Percentiles rank a stretch among this genome's conserved stretches.
These are phyloP conservation scores for Chromobotia macracanthus DNA, from an alignment of 2,797 vertebrate genomes.

Conservation along the genomic window DNA sequence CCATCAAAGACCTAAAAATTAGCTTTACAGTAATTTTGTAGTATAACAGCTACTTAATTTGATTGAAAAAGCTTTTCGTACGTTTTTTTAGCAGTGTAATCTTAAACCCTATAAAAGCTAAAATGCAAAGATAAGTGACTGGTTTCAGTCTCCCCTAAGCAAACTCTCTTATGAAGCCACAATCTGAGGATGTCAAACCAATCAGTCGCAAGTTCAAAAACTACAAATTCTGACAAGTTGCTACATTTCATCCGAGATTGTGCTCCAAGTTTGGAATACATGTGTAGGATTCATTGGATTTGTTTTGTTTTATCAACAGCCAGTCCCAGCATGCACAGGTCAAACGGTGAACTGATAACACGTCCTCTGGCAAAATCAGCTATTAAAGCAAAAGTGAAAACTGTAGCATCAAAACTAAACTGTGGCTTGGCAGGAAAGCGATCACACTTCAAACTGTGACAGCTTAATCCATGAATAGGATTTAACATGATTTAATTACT, in stretches of 20 bases:
- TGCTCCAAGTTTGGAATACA: background rate
- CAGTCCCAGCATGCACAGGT: slow-evolving; percentile 29
- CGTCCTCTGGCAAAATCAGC: slow-evolving; percentile 19
- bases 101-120: background rate
- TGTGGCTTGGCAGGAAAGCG: slow-evolving; percentile 39
- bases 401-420: slow-evolving; percentile 11
- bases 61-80: background rate
- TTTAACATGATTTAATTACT: background rate
- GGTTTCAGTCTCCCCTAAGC: background rate
- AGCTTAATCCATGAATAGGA: slow-evolving; percentile 21
- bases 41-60: background rate
- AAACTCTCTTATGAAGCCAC: slow-evolving; percentile 32
- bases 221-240: background rate
- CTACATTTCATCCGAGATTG: slow-evolving; percentile 27
- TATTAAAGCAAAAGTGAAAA: slow-evolving; percentile 5
- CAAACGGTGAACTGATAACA: slow-evolving; percentile 14
- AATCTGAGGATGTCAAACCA: slow-evolving; percentile 46
- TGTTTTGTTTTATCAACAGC: background rate
- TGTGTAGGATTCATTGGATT: background rate
- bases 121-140: background rate
- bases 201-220: slow-evolving; percentile 33
- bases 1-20: background rate
- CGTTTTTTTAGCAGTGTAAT: background rate
- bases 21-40: background rate
- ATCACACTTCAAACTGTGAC: slow-evolving; percentile 12